Evolutionary conservation across 2,888 invertebrate species (phyloP).

Genomic region (Nomada fabriciana): DNA sequence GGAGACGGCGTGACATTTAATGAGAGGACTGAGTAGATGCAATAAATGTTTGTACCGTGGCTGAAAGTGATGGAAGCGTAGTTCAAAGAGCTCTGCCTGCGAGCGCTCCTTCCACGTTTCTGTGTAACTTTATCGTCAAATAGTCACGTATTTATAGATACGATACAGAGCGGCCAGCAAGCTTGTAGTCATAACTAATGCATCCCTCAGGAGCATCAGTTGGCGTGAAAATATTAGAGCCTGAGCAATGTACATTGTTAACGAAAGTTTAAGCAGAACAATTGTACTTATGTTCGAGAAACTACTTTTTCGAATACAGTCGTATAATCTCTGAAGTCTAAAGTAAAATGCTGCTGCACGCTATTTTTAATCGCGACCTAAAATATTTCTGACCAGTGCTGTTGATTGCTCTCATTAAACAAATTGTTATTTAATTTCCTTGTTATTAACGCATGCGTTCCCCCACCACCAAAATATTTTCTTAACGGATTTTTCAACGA

Average conservation of each 20-base stretch:
- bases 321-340: too few relatives aligned
- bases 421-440: too few relatives aligned
- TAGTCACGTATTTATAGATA: conserved; percentile 54
- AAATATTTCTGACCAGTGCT: too few relatives aligned
- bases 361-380: too few relatives aligned
- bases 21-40: conserved; percentile 47
- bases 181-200: conserved; percentile 23
- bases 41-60: conserved; percentile 52
- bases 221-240: background rate
- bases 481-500: too few relatives aligned
- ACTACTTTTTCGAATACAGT: too few relatives aligned
- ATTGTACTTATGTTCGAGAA: too few relatives aligned
- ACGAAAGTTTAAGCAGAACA: background rate
- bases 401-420: too few relatives aligned
- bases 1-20: conserved; percentile 38
- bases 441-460: too few relatives aligned
- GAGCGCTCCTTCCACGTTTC: conserved; percentile 39
- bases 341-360: too few relatives aligned
- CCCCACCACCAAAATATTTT: too few relatives aligned
- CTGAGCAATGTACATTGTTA: background rate
- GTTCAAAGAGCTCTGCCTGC: conserved; percentile 56
- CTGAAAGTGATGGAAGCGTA: conserved; percentile 32
- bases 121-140: conserved; percentile 12
- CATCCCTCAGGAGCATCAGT: conserved; percentile 18
- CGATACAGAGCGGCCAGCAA: conserved; percentile 7